Percentiles rank a stretch among this genome's conserved stretches.
Evolutionary conservation across 2,888 invertebrate genomes (phyloP).

Genomic region (Aspidiotus destructor): DNA sequence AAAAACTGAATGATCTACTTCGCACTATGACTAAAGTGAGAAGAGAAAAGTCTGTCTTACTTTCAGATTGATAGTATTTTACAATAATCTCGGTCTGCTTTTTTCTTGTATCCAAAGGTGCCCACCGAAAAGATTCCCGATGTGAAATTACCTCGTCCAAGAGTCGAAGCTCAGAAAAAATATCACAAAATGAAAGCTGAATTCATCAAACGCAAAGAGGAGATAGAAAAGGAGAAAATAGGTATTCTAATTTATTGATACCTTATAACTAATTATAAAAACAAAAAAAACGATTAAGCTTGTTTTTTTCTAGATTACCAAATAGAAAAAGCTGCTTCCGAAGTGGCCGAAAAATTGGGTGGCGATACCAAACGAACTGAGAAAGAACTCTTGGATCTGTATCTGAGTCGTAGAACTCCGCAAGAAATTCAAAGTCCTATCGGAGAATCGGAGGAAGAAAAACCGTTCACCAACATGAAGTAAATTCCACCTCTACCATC

Average conservation of each 20-base stretch:
- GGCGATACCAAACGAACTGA: slow-evolving; percentile 61
- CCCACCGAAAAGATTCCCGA: too few relatives aligned
- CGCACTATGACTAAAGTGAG: neutral
- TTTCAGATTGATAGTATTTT: too few relatives aligned
- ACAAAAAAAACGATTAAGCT: neutral
- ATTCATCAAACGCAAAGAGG: neutral
- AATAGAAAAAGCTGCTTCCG: slow-evolving; percentile 55
- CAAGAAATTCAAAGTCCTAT: slow-evolving; percentile 27
- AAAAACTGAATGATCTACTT: neutral
- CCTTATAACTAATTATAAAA: too few relatives aligned
- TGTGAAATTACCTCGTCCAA: slow-evolving; percentile 23
- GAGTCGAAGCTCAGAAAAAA: slow-evolving; percentile 15
- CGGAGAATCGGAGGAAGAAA: neutral
- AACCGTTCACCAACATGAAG: neutral
- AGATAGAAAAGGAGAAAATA: slow-evolving; percentile 6
- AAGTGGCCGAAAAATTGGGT: slow-evolving; percentile 60
- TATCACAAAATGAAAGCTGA: neutral
- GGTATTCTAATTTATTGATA: neutral
- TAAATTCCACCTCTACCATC: neutral
- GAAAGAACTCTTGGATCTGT: slow-evolving; percentile 54
- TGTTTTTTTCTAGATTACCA: slow-evolving; percentile 39
- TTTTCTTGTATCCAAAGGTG: too few relatives aligned
- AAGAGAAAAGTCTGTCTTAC: too few relatives aligned
- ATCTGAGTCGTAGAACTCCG: slow-evolving; percentile 7
- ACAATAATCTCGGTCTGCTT: too few relatives aligned